Evolutionary conservation across 53 echinoderm and acorn worm genomes (phyloP).

Genomic region (Actinopyga echinites): DNA sequence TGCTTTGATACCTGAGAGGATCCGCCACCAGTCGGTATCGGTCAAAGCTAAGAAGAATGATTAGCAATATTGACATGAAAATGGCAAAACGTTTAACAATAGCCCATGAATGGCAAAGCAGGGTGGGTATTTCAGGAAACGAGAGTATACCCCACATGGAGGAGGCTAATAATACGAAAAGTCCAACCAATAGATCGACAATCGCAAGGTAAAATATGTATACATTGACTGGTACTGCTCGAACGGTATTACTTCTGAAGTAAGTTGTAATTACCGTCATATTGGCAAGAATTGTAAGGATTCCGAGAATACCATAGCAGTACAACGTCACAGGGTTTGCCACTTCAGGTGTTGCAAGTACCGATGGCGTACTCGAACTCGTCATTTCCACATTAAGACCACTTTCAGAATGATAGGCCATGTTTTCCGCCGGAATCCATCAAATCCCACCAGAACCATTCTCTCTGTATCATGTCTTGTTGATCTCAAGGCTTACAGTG

Average conservation of each 20-base stretch:
- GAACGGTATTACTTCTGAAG: not conserved
- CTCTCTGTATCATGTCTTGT: too few relatives aligned
- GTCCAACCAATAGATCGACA: not conserved
- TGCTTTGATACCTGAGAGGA: not conserved
- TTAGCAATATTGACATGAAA: not conserved
- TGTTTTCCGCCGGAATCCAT: too few relatives aligned
- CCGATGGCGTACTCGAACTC: too few relatives aligned
- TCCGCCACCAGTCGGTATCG: not conserved
- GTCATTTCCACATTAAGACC: too few relatives aligned
- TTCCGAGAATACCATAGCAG: too few relatives aligned
- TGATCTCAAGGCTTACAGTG: too few relatives aligned
- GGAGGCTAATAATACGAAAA: not conserved
- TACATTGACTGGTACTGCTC: not conserved
- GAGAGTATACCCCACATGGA: not conserved
- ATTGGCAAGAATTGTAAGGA: too few relatives aligned
- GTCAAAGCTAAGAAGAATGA: slow-evolving; percentile 8
- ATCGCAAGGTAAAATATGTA: slow-evolving; percentile 4
- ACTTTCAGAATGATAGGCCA: too few relatives aligned
- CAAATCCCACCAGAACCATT: too few relatives aligned
- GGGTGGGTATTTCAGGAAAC: not conserved
- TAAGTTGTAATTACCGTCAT: too few relatives aligned
- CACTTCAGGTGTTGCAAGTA: too few relatives aligned
- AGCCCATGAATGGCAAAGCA: not conserved
- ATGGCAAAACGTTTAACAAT: not conserved
- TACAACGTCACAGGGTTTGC: too few relatives aligned